Conservation (phyloP, 1,140 invertebrate species). For the Microplitis demolitor region DNA sequence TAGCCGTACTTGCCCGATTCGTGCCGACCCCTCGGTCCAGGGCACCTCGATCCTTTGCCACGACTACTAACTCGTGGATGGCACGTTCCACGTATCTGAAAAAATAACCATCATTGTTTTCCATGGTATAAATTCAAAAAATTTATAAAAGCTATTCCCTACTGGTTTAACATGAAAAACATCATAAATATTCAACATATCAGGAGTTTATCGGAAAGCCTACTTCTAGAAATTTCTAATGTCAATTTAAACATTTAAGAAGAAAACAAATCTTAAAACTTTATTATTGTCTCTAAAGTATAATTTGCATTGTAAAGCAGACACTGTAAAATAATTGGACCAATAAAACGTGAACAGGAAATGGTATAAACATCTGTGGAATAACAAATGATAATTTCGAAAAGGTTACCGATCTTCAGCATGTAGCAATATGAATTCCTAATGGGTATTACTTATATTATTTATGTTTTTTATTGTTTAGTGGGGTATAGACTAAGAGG, state of each 20-base stretch:
- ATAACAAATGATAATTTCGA: too few species aligned
- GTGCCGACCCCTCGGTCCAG: constrained; percentile 66
- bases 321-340: too few species aligned
- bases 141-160: neutral
- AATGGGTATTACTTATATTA: neutral
- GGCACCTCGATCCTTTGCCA: constrained; percentile 83
- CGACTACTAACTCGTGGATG: constrained; percentile 76
- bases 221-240: too few species aligned
- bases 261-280: too few species aligned
- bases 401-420: too few species aligned
- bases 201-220: too few species aligned
- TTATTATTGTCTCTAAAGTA: too few species aligned
- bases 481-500: neutral
- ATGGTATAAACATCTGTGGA: too few species aligned
- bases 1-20: constrained; percentile 71
- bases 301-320: too few species aligned
- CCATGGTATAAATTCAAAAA: neutral
- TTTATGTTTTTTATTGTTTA: constrained; percentile 1
- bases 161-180: neutral
- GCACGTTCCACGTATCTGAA: constrained; percentile 68
- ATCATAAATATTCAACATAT: neutral
- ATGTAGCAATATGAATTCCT: too few species aligned
- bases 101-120: neutral
- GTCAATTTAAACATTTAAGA: too few species aligned
- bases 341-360: too few species aligned